phyloP scores from a whole-genome alignment of 2,888 invertebrate species.

The Torymus texanus region DNA sequence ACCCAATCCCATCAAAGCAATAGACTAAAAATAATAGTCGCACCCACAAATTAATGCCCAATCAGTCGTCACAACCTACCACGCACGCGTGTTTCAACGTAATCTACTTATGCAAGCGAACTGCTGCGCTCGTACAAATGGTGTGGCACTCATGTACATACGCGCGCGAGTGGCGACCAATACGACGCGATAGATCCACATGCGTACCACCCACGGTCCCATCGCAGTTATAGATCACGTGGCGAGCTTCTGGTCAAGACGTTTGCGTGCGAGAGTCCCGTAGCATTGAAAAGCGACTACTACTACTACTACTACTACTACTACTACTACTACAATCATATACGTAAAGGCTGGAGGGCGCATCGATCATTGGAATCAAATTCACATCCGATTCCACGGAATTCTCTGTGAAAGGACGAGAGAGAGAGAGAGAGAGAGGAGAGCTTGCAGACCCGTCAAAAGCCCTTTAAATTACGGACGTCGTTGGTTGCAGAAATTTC shows the following conservation, averaged over 20 bases:
- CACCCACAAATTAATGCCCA: too few species aligned
- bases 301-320: too few species aligned
- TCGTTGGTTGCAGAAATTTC: conserved; percentile 2
- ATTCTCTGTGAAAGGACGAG: conserved; percentile 12
- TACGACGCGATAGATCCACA: too few species aligned
- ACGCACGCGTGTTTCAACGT: background rate
- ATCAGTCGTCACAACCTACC: too few species aligned
- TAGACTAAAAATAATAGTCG: too few species aligned
- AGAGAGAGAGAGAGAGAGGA: background rate
- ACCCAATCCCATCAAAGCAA: too few species aligned
- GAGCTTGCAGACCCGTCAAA: conserved; percentile 16
- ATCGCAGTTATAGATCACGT: too few species aligned
- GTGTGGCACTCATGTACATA: too few species aligned
- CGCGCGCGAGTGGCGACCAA: too few species aligned
- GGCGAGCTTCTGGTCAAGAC: conserved; percentile 22
- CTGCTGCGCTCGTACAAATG: background rate
- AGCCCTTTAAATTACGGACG: conserved; percentile 39
- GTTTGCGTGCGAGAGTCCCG: background rate
- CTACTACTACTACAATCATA: too few species aligned
- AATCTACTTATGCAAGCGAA: conserved; percentile 1
- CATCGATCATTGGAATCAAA: conserved; percentile 43
- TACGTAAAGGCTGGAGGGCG: background rate
- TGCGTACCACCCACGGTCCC: too few species aligned
- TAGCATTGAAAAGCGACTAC: too few species aligned
- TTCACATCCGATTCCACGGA: conserved; percentile 35